These are phyloP conservation scores for Fissipunctia ypsillon DNA, from an alignment of 2,888 invertebrate genomes.

Conservation along the genomic window DNA sequence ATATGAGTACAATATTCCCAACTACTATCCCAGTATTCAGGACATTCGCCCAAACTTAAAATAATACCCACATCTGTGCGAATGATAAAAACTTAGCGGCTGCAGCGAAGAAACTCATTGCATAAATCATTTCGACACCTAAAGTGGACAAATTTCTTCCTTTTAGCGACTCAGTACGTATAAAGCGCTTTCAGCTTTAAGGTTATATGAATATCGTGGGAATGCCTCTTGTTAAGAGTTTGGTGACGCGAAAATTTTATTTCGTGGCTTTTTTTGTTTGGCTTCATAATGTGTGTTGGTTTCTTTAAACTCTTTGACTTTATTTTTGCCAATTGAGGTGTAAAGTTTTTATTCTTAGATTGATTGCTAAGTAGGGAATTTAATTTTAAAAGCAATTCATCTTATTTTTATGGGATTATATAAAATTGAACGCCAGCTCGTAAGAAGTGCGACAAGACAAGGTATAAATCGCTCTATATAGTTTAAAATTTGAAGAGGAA, in stretches of 20 bases:
- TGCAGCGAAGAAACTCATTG: conserved; percentile 57
- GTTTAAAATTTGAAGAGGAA: too few species aligned
- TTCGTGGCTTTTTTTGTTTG: conserved; percentile 2
- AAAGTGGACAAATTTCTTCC: conserved; percentile 68
- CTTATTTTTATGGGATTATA: too few species aligned
- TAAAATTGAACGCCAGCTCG: too few species aligned
- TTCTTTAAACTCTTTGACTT: not conserved
- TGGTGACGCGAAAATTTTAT: conserved; percentile 30
- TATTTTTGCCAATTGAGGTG: not conserved
- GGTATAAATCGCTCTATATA: too few species aligned
- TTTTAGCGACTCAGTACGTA: conserved; percentile 51
- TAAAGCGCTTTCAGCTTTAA: conserved; percentile 60
- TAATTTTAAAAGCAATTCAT: too few species aligned
- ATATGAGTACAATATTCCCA: not conserved
- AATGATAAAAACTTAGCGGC: conserved; percentile 59
- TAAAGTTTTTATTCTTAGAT: too few species aligned
- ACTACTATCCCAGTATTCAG: conserved; percentile 17
- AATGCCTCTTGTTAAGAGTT: conserved; percentile 27
- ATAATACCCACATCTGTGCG: conserved; percentile 38
- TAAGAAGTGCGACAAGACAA: too few species aligned
- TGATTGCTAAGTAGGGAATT: not conserved
- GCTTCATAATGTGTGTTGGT: not conserved
- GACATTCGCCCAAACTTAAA: conserved; percentile 18
- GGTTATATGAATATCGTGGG: conserved; percentile 56
- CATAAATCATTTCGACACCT: conserved; percentile 66